Evolutionary conservation across 2,113 vertebrate genomes (phyloP), one percentile per base, ranked within the genome.

Genomic region (Nibea albiflora): DNA sequence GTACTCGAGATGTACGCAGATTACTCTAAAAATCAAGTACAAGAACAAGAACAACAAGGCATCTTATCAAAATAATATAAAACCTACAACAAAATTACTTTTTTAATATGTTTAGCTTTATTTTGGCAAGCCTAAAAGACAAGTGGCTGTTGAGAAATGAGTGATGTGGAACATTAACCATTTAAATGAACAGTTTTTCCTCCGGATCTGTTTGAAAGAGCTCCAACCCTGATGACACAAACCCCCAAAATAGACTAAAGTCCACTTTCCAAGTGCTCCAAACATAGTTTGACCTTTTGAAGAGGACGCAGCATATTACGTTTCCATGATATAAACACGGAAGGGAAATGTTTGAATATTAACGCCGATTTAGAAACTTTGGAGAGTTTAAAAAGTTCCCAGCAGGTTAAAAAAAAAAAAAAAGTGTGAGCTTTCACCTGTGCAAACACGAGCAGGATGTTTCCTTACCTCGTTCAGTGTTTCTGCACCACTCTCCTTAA

Each of bases 261-360:
- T 85, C 60, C 39, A 58, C 62, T 82, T 76, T 78, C 71, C 83
- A 31, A 56, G 22, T 7, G 65, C 78, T 85, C 85, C 22, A 79
- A 88, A 85, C 77, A 83, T 76, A 81, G 83, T 76, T 60, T 74
- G 78, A 71, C 85, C 87, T 88, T 88, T 83, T 56, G 44, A 22
- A 61, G 72, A 58, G 73, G 50, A 81, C 68, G 53, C 0, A 16
- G 4, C 19, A 15, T 31, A 54, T 73, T 24, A 26, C 3, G 44
- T 69, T 50, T 44, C 70, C 7, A 31, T 5, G 19, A 57, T 22
- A 72, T 42, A 28, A 66, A 82, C 60, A 39, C 24, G 17, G 19
- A 57, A 42, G 17, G 19, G 15, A 7, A 64, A 52, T 5, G 3
- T 75, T 68, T 19, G 42, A 42, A 65, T 28, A 9, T 65, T 46